Evolutionary conservation across 2,888 invertebrate species (phyloP), one percentile per base, ranked within the genome.

Genomic region (Acrobasis suavella): DNA sequence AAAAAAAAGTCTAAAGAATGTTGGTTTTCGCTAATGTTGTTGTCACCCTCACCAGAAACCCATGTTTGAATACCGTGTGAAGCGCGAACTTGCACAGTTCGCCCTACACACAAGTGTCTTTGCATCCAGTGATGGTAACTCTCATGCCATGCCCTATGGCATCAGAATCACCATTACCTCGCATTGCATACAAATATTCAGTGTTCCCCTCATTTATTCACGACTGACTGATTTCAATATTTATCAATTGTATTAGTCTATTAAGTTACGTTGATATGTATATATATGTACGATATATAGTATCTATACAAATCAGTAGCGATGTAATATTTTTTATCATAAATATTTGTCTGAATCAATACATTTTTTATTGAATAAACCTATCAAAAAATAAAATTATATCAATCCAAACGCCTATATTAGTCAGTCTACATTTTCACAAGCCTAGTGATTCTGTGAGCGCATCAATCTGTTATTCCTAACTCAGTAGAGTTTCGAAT

Each of bases 171-270:
- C 81, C 90, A 87, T 85, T 78, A 73, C 73, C 65, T 64, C 67
- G 69, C 68, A 77, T 79, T 77, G 87, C 85, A 81, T 75, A 90
- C 91, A 91, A 87, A 89, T 92, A 91, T 92, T 91, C 91, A 88
- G 89, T 83, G 78, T 91, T 91, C 91, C 91, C 90, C 89, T 77
- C 69, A 66, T 69, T 75, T 75, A 69, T 67, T 73, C 15, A 49
- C 42, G 83, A 83, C 82, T 86, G 86, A 80, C 83, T 73, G 62
- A 54, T 64, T 71, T 72, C 62, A 67, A 69, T 42, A 51, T 55
- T 61, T 46, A 46, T 46, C 7, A 46, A 14, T 14, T 46, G 9
- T 46, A 46, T 46, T 46, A 46, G 14, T 46, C n/a, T 46, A 32
- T 32, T 32, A 7, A 32, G 5, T 32, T 7, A 32, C 32, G 32